Conservation (phyloP, 2,113 vertebrate genomes). For the Onychostruthus taczanowskii region DNA sequence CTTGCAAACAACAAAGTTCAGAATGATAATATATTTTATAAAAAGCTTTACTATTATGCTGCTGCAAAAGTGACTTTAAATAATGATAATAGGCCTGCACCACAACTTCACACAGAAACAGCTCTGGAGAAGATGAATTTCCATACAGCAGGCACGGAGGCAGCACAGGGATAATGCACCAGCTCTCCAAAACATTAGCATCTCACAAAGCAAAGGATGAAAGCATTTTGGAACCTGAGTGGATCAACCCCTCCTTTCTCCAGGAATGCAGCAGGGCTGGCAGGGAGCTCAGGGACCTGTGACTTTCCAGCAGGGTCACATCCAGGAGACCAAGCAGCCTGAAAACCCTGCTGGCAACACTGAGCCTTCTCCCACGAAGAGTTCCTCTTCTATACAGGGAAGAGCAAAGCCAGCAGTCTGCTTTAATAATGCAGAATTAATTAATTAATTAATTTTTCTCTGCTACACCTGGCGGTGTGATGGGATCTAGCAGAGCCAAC, state of each 20-base stretch:
- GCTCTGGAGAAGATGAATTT: constrained; percentile 50
- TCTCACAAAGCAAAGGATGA: not conserved
- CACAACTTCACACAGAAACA: constrained; percentile 43
- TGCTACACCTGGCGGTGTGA: fast-evolving
- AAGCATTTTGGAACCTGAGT: not conserved
- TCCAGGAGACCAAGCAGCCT: not conserved
- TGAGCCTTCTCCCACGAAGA: not conserved
- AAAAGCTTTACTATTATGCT: constrained; percentile 56
- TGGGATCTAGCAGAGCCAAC: not conserved
- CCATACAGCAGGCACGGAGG: not conserved
- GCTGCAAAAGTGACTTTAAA: constrained; percentile 66
- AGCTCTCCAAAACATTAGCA: not conserved
- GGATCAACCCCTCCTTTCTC: not conserved
- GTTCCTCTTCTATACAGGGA: not conserved
- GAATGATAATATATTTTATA: constrained; percentile 66
- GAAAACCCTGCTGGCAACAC: not conserved
- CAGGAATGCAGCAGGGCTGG: not conserved
- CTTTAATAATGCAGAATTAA: not conserved
- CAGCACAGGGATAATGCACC: not conserved
- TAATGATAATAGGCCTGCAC: constrained; percentile 64
- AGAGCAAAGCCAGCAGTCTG: not conserved
- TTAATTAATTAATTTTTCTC: not conserved
- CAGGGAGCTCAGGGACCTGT: fast-evolving
- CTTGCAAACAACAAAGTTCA: constrained; percentile 69
- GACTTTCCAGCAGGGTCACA: not conserved